Percentiles rank a stretch among this genome's conserved stretches.
Evolutionary conservation across 1,140 invertebrate species (phyloP).

Genomic region (Laupala kohalensis): DNA sequence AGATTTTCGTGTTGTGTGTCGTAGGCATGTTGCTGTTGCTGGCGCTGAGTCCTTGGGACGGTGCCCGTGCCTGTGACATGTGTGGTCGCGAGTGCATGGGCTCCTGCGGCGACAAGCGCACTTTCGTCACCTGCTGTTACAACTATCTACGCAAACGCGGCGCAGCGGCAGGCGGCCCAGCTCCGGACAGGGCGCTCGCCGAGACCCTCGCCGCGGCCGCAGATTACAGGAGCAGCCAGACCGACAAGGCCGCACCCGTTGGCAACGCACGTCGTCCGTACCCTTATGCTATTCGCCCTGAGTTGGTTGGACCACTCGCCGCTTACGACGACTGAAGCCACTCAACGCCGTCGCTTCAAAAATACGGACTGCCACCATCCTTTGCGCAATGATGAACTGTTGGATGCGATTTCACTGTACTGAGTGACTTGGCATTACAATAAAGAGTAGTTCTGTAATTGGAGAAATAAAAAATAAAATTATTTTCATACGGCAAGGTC

Average conservation of each 20-base stretch:
- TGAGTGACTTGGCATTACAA: background rate
- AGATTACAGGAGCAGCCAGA: background rate
- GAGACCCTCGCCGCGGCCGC: background rate
- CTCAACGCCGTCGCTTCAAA: too few species aligned
- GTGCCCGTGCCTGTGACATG: slow-evolving; percentile 30
- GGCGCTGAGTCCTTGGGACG: slow-evolving; percentile 1
- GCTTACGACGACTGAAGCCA: background rate
- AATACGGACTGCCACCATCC: too few species aligned
- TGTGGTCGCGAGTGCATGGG: slow-evolving; percentile 40
- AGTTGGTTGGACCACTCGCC: too few species aligned
- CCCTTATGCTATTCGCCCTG: background rate
- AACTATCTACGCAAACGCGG: slow-evolving; percentile 39
- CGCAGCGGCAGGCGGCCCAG: background rate
- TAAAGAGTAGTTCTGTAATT: background rate
- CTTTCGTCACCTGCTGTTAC: slow-evolving; percentile 45
- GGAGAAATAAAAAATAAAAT: background rate
- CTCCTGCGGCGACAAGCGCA: slow-evolving; percentile 40
- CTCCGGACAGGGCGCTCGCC: background rate
- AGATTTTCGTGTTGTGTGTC: too few species aligned
- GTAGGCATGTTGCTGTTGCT: slow-evolving; percentile 8
- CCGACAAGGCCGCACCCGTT: background rate
- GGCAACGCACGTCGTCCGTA: background rate
- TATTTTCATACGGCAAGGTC: background rate
- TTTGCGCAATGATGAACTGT: background rate
- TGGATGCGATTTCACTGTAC: background rate